Conservation (phyloP, 2,797 vertebrate genomes). For the Pangasius larnaudii region DNA sequence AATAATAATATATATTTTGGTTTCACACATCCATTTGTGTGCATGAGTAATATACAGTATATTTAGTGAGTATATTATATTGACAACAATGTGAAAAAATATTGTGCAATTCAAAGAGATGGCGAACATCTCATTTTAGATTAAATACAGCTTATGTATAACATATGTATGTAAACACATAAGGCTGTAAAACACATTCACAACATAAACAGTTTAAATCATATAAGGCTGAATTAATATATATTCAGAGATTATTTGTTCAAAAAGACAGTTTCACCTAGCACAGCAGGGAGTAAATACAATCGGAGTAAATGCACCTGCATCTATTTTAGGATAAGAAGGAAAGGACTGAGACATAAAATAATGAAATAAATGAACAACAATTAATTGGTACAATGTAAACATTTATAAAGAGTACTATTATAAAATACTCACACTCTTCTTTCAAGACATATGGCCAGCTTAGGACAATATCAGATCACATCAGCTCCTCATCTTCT, state of each 20-base stretch:
- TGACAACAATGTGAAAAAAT: background rate
- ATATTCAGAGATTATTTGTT: background rate
- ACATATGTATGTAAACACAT: background rate
- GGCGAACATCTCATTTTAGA: background rate
- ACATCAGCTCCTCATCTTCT: background rate
- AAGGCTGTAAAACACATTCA: background rate
- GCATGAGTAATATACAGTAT: background rate
- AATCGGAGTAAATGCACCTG: background rate
- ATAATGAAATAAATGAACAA: background rate
- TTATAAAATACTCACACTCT: background rate
- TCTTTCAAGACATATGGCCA: background rate
- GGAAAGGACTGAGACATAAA: background rate
- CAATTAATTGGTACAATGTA: background rate
- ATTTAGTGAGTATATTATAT: background rate
- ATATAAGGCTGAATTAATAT: background rate
- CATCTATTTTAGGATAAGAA: background rate
- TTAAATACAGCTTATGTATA: background rate
- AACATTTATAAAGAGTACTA: no score
- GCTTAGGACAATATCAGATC: background rate
- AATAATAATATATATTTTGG: background rate
- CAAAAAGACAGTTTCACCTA: background rate
- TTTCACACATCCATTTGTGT: background rate
- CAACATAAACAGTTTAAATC: background rate
- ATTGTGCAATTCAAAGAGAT: background rate
- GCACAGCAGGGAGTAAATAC: background rate